Evolutionary conservation across 2,797 vertebrate genomes (phyloP).

Genomic region (Hemibagrus guttatus): DNA sequence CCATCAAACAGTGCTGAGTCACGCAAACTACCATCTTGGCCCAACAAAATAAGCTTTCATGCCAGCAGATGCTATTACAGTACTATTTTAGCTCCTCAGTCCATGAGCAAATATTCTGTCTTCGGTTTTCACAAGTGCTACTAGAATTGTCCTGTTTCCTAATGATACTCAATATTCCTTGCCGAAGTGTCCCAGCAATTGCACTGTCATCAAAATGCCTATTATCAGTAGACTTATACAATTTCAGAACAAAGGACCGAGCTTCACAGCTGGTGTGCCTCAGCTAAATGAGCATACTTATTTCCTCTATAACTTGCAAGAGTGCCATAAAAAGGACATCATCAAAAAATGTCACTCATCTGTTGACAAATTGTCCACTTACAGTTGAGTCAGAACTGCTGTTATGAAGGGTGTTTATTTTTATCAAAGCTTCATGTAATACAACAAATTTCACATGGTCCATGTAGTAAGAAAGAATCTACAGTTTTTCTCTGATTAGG

Average conservation of each 20-base stretch:
- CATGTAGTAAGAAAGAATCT: neutral
- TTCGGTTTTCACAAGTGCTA: constrained; percentile 59
- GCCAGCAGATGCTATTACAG: constrained; percentile 71
- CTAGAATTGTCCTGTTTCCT: constrained; percentile 52
- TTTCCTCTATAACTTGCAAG: constrained; percentile 35
- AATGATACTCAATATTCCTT: constrained; percentile 45
- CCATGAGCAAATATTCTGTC: constrained; percentile 56
- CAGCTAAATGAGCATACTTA: constrained; percentile 6
- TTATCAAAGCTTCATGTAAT: constrained; percentile 12
- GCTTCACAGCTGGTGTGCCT: constrained; percentile 29
- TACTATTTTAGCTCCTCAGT: constrained; percentile 64
- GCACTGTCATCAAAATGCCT: constrained; percentile 67
- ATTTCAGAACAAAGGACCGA: constrained; percentile 53
- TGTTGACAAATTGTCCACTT: constrained; percentile 47
- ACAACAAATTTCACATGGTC: neutral
- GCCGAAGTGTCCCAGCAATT: constrained; percentile 56
- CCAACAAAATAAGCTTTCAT: constrained; percentile 67
- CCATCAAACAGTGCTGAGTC: constrained; percentile 68
- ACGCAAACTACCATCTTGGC: constrained; percentile 69
- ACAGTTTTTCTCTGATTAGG: neutral
- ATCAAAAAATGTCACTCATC: constrained; percentile 27
- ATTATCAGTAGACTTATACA: constrained; percentile 62
- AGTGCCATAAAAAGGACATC: constrained; percentile 38
- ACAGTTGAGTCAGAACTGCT: neutral
- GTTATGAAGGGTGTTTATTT: constrained; percentile 25